Percentiles rank a stretch among this genome's conserved stretches.
phyloP scores from a whole-genome alignment of 1,140 invertebrate genomes.

The Zophobas atratus region DNA sequence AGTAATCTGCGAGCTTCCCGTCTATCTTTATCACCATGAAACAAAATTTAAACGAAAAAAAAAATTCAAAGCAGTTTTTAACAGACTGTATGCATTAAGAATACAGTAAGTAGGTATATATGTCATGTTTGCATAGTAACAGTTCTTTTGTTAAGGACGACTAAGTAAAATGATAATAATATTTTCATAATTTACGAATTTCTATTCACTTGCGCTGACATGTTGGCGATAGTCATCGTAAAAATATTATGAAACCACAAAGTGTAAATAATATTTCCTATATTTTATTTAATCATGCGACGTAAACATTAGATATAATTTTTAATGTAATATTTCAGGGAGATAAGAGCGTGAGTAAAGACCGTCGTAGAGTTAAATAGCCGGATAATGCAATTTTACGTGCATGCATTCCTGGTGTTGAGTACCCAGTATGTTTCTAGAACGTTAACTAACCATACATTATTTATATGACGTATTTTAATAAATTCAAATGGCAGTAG shows the following conservation, averaged over 20 bases:
- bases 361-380: conserved; percentile 24
- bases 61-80: no score
- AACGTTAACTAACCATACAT: conserved; percentile 18
- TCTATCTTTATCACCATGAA: no score
- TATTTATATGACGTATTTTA: conserved; percentile 33
- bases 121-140: background rate
- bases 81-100: background rate
- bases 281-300: conserved; percentile 28
- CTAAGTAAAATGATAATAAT: conserved; percentile 28
- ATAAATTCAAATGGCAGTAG: conserved; percentile 25
- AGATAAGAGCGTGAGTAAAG: conserved; percentile 33
- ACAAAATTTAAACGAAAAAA: no score
- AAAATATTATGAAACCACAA: conserved; percentile 36
- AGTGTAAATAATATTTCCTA: conserved; percentile 38
- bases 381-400: conserved; percentile 32
- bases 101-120: background rate
- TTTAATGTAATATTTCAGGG: conserved; percentile 29
- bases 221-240: conserved; percentile 17
- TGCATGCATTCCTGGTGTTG: conserved; percentile 20
- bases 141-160: conserved; percentile 7
- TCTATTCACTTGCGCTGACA: conserved; percentile 20
- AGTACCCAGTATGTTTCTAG: conserved; percentile 13
- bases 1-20: no score
- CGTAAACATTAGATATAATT: conserved; percentile 39
- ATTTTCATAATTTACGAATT: conserved; percentile 40